Evolutionary conservation across 2,113 vertebrate genomes (phyloP).

Genomic region (Acinonyx jubatus): DNA sequence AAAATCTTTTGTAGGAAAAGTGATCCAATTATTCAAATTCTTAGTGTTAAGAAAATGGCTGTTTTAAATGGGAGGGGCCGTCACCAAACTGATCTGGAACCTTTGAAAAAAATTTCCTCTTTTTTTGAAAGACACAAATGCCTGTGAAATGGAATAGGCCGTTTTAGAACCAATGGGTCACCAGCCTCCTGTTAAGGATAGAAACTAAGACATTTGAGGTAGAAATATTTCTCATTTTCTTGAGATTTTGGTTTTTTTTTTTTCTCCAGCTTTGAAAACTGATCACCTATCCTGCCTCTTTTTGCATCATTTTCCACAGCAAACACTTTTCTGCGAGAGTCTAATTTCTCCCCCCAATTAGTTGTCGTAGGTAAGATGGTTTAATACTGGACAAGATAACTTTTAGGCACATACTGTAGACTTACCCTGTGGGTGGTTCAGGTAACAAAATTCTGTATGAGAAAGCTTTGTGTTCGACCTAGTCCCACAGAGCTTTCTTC

Average conservation of each 20-base stretch:
- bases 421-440: neutral
- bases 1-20: conserved; percentile 65
- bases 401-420: neutral
- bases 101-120: neutral
- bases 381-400: neutral
- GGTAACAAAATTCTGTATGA: neutral
- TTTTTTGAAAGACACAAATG: neutral
- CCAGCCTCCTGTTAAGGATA: neutral
- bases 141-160: neutral
- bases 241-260: neutral
- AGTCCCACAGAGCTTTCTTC: neutral
- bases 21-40: conserved; percentile 59
- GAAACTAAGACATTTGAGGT: neutral
- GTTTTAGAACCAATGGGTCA: conserved; percentile 6
- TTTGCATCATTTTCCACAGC: neutral
- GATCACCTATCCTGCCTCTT: neutral
- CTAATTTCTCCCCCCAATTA: neutral
- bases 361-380: neutral
- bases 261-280: neutral
- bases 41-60: conserved; percentile 55
- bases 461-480: neutral
- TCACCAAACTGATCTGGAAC: conserved; percentile 51
- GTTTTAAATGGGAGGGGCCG: neutral
- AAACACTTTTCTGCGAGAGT: neutral
- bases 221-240: neutral